Evolutionary conservation across 2,797 vertebrate species (phyloP).

Genomic region (Catharus ustulatus): DNA sequence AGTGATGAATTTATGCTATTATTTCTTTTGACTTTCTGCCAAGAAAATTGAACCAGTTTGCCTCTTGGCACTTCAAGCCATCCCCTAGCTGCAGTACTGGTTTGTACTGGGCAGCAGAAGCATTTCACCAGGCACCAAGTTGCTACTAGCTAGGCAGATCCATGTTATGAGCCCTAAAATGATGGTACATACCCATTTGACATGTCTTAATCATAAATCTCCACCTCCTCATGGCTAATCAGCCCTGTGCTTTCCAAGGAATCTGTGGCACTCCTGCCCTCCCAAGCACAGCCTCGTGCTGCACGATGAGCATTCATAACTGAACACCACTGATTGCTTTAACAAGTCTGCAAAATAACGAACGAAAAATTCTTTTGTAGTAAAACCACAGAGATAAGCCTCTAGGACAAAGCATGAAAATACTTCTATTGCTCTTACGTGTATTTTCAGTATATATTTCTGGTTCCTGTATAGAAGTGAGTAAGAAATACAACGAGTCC

Average conservation of each 20-base stretch:
- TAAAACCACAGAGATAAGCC: slow-evolving; percentile 21
- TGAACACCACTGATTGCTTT: slow-evolving; percentile 41
- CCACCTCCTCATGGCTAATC: not conserved
- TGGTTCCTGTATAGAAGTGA: not conserved
- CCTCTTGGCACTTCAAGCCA: not conserved
- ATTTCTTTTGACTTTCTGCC: not conserved
- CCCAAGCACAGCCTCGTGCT: not conserved
- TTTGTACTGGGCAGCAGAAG: not conserved
- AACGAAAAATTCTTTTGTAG: slow-evolving; percentile 24
- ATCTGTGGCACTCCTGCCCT: not conserved
- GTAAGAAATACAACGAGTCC: slow-evolving; percentile 7
- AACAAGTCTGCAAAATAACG: slow-evolving; percentile 50
- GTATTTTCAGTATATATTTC: not conserved
- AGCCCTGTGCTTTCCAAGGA: slow-evolving; percentile 5
- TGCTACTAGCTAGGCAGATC: not conserved
- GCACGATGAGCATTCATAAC: not conserved
- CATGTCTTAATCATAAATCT: slow-evolving; percentile 28
- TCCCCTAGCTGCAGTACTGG: not conserved
- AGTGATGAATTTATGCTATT: not conserved
- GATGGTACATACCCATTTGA: not conserved
- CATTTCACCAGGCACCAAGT: not conserved
- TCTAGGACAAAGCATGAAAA: slow-evolving; percentile 12
- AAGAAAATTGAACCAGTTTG: not conserved
- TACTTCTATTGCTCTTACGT: not conserved
- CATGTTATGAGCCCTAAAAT: not conserved